Percentiles rank a stretch among this genome's conserved stretches.
Evolutionary conservation across 2,797 vertebrate species (phyloP).

Genomic region (Alcedo quadribrachys): DNA sequence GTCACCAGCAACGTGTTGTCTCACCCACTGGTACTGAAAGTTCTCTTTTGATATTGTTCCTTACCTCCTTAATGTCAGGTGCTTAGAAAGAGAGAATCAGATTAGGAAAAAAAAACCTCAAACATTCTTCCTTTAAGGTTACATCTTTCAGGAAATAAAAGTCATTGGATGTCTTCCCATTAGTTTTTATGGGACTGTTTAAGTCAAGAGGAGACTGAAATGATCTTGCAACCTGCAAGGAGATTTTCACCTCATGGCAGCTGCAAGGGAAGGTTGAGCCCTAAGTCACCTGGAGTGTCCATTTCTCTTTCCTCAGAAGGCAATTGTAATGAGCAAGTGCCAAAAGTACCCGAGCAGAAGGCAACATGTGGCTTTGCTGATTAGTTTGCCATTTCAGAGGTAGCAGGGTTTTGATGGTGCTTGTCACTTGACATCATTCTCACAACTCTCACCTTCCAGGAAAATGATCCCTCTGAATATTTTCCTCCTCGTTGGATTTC

Average conservation of each 20-base stretch:
- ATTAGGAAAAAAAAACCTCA: not conserved
- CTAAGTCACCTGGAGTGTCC: not conserved
- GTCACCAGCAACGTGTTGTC: not conserved
- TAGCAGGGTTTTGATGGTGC: not conserved
- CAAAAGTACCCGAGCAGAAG: not conserved
- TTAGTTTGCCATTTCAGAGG: not conserved
- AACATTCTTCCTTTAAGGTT: not conserved
- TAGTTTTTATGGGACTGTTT: not conserved
- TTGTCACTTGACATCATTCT: not conserved
- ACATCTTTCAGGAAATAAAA: not conserved
- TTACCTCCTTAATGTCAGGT: not conserved
- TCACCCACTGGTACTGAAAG: not conserved
- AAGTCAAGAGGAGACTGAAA: not conserved
- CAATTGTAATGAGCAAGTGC: not conserved
- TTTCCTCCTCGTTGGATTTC: not conserved
- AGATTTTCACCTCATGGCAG: not conserved
- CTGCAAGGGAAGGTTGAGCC: not conserved
- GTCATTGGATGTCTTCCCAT: not conserved
- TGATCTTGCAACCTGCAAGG: not conserved
- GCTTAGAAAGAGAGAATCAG: not conserved
- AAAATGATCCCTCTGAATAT: not conserved
- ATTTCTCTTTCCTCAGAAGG: not conserved
- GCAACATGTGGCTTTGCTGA: not conserved
- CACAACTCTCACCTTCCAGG: not conserved
- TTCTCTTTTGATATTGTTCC: not conserved